A percentile compares a stretch with the other conserved stretches of the same genome.
Evolutionary conservation across 2,888 invertebrate species (phyloP).

Genomic region (Sarcophaga caerulescens): DNA sequence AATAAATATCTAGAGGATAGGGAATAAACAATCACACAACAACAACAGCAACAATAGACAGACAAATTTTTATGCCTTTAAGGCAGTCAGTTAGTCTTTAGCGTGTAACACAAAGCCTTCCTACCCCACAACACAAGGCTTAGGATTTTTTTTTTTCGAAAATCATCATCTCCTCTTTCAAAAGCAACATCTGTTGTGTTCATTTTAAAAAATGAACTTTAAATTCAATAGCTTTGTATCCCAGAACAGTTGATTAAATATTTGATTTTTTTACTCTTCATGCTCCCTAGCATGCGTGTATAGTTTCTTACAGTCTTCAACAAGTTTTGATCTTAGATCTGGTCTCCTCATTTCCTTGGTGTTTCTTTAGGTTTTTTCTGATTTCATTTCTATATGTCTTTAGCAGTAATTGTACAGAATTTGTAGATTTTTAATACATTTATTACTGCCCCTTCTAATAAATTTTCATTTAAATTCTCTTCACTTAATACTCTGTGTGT

Average conservation of each 20-base stretch:
- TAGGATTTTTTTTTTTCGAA: neutral
- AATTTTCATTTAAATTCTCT: constrained; percentile 44
- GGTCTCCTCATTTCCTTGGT: constrained; percentile 36
- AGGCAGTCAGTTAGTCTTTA: constrained; percentile 8
- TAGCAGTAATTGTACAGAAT: constrained; percentile 12
- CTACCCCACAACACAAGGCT: neutral
- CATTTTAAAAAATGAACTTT: neutral
- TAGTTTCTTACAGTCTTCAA: too few relatives aligned
- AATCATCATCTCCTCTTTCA: neutral
- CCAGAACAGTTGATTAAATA: constrained; percentile 26
- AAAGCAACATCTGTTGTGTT: constrained; percentile 27
- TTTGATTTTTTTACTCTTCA: neutral
- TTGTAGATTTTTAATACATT: constrained; percentile 50
- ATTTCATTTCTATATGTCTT: neutral
- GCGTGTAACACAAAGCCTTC: neutral
- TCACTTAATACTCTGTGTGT: neutral
- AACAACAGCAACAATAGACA: neutral
- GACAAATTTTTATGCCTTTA: constrained; percentile 33
- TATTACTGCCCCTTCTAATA: constrained; percentile 51
- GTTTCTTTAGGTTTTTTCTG: constrained; percentile 1
- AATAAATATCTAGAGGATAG: constrained; percentile 8
- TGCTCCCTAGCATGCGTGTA: neutral
- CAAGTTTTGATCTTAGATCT: neutral
- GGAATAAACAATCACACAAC: constrained; percentile 12
- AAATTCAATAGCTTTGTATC: constrained; percentile 39